phyloP scores from a whole-genome alignment of 1,140 invertebrate species.

The Goniozus legneri region DNA sequence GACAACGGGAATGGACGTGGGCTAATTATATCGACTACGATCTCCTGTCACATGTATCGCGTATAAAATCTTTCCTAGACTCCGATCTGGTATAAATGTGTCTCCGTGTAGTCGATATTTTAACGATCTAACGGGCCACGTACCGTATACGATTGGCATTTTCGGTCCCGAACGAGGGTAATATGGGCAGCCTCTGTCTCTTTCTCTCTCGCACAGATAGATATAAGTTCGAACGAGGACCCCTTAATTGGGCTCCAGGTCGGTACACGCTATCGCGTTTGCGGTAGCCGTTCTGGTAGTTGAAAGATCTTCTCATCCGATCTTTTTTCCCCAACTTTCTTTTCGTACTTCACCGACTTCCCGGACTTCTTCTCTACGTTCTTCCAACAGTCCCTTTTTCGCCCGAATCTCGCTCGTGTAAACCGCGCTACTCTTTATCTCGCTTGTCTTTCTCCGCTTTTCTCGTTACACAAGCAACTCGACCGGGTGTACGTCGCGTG shows the following conservation, averaged over 20 bases:
- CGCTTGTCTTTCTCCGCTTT: constrained; percentile 29
- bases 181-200: background rate
- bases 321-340: constrained; percentile 16
- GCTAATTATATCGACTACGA: too few species aligned
- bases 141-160: constrained; percentile 20
- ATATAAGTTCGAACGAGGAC: constrained; percentile 10
- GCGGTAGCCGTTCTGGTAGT: constrained; percentile 34
- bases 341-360: constrained; percentile 13
- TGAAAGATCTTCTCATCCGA: constrained; percentile 18
- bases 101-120: constrained; percentile 22
- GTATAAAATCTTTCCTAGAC: too few species aligned
- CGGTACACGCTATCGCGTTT: constrained; percentile 40
- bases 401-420: too few species aligned
- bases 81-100: too few species aligned
- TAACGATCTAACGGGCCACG: constrained; percentile 25
- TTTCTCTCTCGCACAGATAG: constrained; percentile 27
- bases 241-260: constrained; percentile 50
- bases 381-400: too few species aligned
- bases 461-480: constrained; percentile 19
- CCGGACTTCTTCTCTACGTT: too few species aligned
- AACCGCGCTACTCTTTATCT: constrained; percentile 7
- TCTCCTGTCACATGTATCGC: too few species aligned
- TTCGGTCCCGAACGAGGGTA: constrained; percentile 8
- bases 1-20: too few species aligned
- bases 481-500: constrained; percentile 28